A percentile compares a stretch with the other conserved stretches of the same genome.
Evolutionary conservation across 1,140 invertebrate species (phyloP).

Genomic region (Neotoxoptera formosana): DNA sequence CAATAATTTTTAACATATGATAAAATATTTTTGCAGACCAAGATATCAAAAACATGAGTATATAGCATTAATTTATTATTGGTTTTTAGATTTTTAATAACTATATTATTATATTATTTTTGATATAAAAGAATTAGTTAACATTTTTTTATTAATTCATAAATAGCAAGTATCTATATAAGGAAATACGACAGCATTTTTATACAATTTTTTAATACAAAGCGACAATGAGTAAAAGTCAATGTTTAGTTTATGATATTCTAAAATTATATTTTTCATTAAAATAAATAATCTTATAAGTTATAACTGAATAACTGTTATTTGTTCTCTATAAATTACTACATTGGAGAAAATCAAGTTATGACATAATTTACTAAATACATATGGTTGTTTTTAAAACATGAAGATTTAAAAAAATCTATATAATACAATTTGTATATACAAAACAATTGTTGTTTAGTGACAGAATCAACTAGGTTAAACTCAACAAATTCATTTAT

Average conservation of each 20-base stretch:
- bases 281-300: background rate
- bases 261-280: background rate
- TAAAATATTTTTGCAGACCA: background rate
- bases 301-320: background rate
- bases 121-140: background rate
- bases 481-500: background rate
- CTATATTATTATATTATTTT: background rate
- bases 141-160: background rate
- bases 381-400: background rate
- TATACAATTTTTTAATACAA: too few species aligned
- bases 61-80: slow-evolving; percentile 3
- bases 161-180: background rate
- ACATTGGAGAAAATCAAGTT: background rate
- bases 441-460: background rate
- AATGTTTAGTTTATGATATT: too few species aligned
- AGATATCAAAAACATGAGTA: background rate
- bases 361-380: background rate
- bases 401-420: background rate
- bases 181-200: background rate
- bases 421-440: too few species aligned
- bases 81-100: background rate
- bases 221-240: too few species aligned
- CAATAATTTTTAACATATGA: background rate
- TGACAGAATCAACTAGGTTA: background rate
- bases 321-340: background rate